A percentile compares a stretch with the other conserved stretches of the same genome.
These are phyloP conservation scores for Octodon degus DNA, from an alignment of 2,113 vertebrate genomes.

Conservation along the genomic window DNA sequence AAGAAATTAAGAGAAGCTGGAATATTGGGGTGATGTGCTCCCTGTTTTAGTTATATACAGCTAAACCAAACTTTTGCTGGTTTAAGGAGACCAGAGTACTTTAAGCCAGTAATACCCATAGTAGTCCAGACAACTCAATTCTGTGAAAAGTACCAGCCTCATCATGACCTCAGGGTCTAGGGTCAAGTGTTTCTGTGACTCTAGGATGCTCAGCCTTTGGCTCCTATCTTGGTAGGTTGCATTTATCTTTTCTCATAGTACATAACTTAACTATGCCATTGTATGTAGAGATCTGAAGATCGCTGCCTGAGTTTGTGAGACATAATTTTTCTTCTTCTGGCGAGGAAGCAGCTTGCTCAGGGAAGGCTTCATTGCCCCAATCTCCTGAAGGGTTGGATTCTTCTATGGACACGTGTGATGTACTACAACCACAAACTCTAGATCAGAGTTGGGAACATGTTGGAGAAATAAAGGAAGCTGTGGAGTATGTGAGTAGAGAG, in stretches of 20 bases:
- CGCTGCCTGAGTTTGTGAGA: background rate
- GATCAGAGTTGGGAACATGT: background rate
- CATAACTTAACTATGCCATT: accelerated
- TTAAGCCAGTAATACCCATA: background rate
- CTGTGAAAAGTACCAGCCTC: too few relatives aligned
- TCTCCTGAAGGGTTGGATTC: background rate
- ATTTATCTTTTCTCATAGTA: background rate
- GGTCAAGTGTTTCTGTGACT: background rate
- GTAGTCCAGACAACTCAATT: background rate
- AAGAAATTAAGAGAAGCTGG: background rate
- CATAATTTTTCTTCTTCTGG: background rate
- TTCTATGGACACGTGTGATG: background rate
- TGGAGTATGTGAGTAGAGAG: background rate
- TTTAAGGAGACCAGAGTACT: background rate
- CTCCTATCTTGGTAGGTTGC: background rate
- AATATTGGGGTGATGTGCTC: background rate
- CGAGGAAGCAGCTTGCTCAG: background rate
- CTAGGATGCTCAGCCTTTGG: background rate
- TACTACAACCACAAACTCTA: background rate
- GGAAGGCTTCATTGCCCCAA: background rate
- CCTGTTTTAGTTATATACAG: background rate
- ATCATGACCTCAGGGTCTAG: background rate
- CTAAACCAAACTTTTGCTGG: background rate
- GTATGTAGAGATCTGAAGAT: background rate
- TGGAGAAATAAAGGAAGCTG: background rate